phyloP scores from a whole-genome alignment of 2,888 invertebrate genomes.

The Plebejus anna region DNA sequence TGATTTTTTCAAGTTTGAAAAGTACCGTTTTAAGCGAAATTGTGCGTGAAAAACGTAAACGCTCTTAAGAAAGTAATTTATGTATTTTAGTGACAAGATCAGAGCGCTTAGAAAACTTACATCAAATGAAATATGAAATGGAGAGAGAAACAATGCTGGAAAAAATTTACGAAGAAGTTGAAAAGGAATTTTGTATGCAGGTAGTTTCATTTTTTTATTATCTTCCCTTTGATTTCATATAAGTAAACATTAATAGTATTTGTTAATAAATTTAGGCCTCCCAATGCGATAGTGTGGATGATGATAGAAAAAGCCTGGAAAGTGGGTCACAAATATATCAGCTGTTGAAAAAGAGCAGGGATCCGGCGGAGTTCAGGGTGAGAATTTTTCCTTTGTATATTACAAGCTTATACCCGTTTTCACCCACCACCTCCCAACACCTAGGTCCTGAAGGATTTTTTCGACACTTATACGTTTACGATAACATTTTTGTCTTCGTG shows the following conservation, averaged over 20 bases:
- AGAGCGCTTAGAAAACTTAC: conserved; percentile 61
- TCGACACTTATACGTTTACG: too few relatives aligned
- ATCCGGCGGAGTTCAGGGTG: conserved; percentile 71
- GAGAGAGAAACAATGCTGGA: conserved; percentile 67
- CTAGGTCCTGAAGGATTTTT: background rate
- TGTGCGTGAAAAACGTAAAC: too few relatives aligned
- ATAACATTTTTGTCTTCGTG: too few relatives aligned
- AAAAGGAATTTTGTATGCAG: conserved; percentile 66
- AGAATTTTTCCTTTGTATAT: conserved; percentile 34
- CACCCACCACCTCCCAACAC: too few relatives aligned
- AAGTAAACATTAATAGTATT: background rate
- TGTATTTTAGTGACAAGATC: conserved; percentile 62
- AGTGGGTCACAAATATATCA: conserved; percentile 63
- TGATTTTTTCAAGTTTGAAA: too few relatives aligned
- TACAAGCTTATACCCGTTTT: background rate
- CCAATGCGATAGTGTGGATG: conserved; percentile 46
- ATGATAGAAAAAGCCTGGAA: conserved; percentile 43
- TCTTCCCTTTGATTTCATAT: background rate
- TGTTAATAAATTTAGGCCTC: conserved; percentile 50
- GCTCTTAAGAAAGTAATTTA: background rate
- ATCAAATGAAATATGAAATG: conserved; percentile 67
- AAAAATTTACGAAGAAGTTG: conserved; percentile 72
- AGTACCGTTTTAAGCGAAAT: too few relatives aligned
- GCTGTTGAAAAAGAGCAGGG: conserved; percentile 62
- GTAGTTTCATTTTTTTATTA: conserved; percentile 41